Evolutionary conservation across 2,797 vertebrate genomes (phyloP).

Genomic region (Lepus townsendii): DNA sequence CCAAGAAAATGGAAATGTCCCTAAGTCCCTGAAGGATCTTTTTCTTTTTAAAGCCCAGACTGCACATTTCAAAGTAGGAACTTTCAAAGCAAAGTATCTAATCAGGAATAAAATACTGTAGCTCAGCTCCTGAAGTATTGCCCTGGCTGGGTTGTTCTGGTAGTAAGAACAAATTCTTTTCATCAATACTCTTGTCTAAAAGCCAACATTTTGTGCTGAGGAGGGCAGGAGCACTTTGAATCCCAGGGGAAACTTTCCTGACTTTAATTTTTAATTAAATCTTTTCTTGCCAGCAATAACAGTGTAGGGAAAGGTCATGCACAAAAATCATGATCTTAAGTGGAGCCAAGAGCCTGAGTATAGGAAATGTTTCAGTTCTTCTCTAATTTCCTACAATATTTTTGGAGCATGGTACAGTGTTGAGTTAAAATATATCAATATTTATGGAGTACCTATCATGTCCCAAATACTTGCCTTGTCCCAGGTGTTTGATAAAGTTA

Average conservation of each 20-base stretch:
- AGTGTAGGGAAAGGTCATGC: conserved; percentile 73
- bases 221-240: conserved; percentile 61
- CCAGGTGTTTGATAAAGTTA: neutral
- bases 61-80: conserved; percentile 66
- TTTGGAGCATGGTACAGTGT: neutral
- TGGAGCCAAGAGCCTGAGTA: conserved; percentile 36
- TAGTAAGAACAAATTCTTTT: conserved; percentile 70
- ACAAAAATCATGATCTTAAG: conserved; percentile 64
- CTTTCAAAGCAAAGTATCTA: conserved; percentile 73
- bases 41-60: neutral
- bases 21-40: neutral
- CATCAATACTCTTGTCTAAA: conserved; percentile 66
- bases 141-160: conserved; percentile 47
- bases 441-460: neutral
- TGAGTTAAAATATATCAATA: conserved; percentile 41
- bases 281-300: conserved; percentile 66
- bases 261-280: conserved; percentile 84
- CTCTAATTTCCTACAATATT: conserved; percentile 3
- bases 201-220: conserved; percentile 62
- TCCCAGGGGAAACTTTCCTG: conserved; percentile 63
- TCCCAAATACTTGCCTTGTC: neutral
- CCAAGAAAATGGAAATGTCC: conserved; percentile 63
- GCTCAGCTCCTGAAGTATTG: conserved; percentile 58
- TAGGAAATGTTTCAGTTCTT: conserved; percentile 49
- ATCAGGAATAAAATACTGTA: conserved; percentile 63